Base-by-base conservation (phyloP, 2,797 vertebrate species). In the Octomys mimax region DNA sequence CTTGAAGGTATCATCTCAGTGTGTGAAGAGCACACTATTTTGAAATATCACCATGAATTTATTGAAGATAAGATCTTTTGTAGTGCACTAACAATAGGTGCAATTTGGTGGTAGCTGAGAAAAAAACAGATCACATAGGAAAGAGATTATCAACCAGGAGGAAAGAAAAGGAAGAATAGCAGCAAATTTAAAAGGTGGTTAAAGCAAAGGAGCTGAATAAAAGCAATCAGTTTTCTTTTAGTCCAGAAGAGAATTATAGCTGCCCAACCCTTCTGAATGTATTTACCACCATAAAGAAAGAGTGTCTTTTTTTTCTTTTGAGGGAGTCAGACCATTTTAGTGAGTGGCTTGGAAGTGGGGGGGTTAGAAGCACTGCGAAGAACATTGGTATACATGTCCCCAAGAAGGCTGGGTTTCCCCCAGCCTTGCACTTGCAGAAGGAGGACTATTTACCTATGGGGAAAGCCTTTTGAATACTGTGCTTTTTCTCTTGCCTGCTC, bases 1-100 rank as follows among this genome's bases (percentile, higher is more conserved):
- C 98, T 93, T 97, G 98, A 98, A 98, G 99, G 99, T 99, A 98
- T 98, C 22, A 79, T 96, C 33, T 98, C 75, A 96, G 5, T 85
- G 1, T 57, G 5, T 73, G 42, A 95, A 95, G 52, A 95, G 36
- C 80, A 85, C 22, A 77, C 61, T 81, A n/a, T 90, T 94, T 93
- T 95, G 84, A 96, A 96, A 96, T 81, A 87, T 75, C 70, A 80
- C 57, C 14, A 89, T n/a, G n/a, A 92, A n/a, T 96, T 95, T 87
- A 90, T 97, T 97, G 46, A 36, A 31, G 62, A 28, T 80, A 73
- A 95, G 54, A 73, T 94, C 11, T 16, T 95, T 22, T 52, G 21
- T 78, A 83, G 22, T 66, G 9, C 92, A 78, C 68, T 62, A 86
- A 86, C 79, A 96, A 31, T 92, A 96, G 93, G 24, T 78, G 3